phyloP scores from a whole-genome alignment of 1,140 invertebrate genomes.

The Lucilia cuprina region DNA sequence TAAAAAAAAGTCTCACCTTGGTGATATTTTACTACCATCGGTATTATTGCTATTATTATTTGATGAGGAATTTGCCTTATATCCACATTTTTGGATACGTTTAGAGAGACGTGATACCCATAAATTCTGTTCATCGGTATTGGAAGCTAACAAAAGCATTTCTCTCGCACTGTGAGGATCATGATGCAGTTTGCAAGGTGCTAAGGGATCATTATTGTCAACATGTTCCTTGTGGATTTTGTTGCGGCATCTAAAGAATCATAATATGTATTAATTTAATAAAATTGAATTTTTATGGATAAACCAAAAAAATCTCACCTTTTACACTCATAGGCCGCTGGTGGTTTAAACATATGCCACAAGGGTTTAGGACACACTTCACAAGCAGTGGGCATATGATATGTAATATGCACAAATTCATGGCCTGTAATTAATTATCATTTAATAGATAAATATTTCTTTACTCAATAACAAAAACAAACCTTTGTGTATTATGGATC shows the following conservation, averaged over 20 bases:
- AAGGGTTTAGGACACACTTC: constrained; percentile 96
- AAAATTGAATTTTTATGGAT: too few species aligned
- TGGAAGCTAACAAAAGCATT: constrained; percentile 82
- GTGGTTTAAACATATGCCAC: constrained; percentile 97
- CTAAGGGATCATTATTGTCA: constrained; percentile 81
- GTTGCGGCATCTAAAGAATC: constrained; percentile 79
- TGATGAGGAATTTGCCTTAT: constrained; percentile 78
- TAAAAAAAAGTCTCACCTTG: constrained; percentile 66
- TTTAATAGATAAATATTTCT: too few species aligned
- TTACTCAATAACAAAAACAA: neutral
- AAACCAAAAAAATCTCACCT: constrained; percentile 66
- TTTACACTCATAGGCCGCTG: constrained; percentile 94
- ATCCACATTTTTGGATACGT: constrained; percentile 93
- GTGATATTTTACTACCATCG: constrained; percentile 69
- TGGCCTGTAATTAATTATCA: constrained; percentile 70
- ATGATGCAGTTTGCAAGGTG: constrained; percentile 91
- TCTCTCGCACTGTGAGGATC: constrained; percentile 93
- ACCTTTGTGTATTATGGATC: constrained; percentile 82
- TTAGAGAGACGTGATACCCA: constrained; percentile 92
- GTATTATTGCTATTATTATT: constrained; percentile 68
- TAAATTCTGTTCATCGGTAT: constrained; percentile 87
- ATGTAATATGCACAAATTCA: constrained; percentile 94
- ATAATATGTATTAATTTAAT: neutral
- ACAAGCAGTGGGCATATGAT: constrained; percentile 97
- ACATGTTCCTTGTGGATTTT: constrained; percentile 97